These are phyloP conservation scores for Apomyelois bistriatella DNA, from an alignment of 2,888 invertebrate genomes.

Conservation along the genomic window DNA sequence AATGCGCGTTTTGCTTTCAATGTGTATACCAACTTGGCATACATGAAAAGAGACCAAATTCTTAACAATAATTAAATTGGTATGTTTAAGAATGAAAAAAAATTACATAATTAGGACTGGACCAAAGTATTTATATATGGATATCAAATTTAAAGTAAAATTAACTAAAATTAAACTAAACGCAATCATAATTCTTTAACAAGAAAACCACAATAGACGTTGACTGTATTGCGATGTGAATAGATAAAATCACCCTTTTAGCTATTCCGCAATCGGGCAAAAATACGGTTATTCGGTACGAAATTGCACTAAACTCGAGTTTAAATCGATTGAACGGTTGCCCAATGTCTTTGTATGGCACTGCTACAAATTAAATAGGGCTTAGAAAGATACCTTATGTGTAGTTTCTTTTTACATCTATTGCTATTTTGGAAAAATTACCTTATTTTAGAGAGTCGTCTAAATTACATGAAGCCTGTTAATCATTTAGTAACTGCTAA, in stretches of 20 bases:
- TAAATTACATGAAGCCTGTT: too few relatives aligned
- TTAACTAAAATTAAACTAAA: background rate
- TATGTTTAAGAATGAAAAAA: too few relatives aligned
- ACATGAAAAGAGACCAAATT: too few relatives aligned
- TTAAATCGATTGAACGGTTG: constrained; percentile 5
- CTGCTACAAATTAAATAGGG: background rate
- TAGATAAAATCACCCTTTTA: constrained; percentile 3
- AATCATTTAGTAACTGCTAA: too few relatives aligned
- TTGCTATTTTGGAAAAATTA: too few relatives aligned
- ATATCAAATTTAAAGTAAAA: too few relatives aligned
- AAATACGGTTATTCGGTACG: constrained; percentile 8
- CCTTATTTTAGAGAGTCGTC: too few relatives aligned
- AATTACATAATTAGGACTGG: too few relatives aligned
- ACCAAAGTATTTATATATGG: too few relatives aligned
- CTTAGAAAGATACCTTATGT: background rate
- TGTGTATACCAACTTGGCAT: too few relatives aligned
- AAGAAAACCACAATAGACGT: background rate
- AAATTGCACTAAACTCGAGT: constrained; percentile 7
- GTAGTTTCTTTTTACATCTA: background rate
- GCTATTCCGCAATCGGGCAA: constrained; percentile 5
- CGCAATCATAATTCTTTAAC: background rate
- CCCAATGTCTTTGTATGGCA: constrained; percentile 7
- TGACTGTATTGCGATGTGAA: background rate
- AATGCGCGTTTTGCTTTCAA: too few relatives aligned
- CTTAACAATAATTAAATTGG: too few relatives aligned